phyloP scores from a whole-genome alignment of 2,797 vertebrate genomes.

The Rhabdophis nuchalis region DNA sequence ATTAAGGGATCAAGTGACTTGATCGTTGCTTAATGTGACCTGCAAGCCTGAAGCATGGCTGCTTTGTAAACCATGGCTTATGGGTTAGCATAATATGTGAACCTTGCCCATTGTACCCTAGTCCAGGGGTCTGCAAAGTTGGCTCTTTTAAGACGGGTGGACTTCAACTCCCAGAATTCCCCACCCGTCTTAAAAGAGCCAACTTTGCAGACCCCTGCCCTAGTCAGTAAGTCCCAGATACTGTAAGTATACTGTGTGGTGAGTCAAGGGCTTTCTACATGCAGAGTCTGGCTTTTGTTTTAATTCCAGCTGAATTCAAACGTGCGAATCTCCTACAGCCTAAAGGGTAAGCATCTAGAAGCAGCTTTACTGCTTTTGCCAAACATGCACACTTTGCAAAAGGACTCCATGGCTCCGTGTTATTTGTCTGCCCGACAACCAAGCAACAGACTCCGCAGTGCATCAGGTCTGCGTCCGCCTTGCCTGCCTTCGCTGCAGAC shows the following conservation, averaged over 20 bases:
- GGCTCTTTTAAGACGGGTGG: too few species aligned
- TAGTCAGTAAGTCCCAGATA: background rate
- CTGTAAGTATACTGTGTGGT: background rate
- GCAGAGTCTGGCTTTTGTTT: background rate
- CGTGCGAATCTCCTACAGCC: background rate
- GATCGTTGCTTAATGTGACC: background rate
- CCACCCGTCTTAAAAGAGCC: too few species aligned
- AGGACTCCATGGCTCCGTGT: background rate
- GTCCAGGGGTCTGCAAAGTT: too few species aligned
- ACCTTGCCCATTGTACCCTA: background rate
- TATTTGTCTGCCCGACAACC: background rate
- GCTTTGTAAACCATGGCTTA: background rate
- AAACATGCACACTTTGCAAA: background rate
- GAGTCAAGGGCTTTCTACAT: background rate
- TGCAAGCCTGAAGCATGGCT: background rate
- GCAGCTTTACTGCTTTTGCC: background rate
- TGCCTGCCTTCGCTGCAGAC: background rate
- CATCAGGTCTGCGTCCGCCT: background rate
- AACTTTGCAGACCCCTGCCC: too few species aligned
- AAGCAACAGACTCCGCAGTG: background rate
- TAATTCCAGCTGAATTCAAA: background rate
- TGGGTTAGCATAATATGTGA: background rate
- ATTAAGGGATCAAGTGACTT: background rate
- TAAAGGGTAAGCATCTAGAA: background rate
- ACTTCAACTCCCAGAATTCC: too few species aligned